Conservation (phyloP, 2,113 vertebrate genomes). For the Oryzias melastigma region DNA sequence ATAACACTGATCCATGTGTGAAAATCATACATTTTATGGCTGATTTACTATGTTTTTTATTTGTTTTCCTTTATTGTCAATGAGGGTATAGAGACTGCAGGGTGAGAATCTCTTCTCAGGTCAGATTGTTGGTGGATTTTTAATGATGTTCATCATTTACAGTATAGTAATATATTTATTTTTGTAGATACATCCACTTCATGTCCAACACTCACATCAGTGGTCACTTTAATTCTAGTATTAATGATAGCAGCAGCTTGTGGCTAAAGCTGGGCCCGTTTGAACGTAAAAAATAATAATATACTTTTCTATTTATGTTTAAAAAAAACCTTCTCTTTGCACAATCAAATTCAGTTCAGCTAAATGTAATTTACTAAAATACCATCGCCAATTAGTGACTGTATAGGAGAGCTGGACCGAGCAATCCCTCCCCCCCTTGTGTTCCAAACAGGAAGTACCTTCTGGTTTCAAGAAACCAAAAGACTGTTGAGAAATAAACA, state of each 20-base stretch:
- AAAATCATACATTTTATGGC: too few species aligned
- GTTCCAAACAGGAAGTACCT: too few species aligned
- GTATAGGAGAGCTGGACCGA: too few species aligned
- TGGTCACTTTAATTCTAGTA: too few species aligned
- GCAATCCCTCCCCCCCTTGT: too few species aligned
- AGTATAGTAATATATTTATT: neutral
- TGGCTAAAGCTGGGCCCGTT: neutral
- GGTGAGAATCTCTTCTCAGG: neutral
- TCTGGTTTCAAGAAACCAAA: too few species aligned
- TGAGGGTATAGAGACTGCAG: neutral
- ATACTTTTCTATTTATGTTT: slow-evolving; percentile 22
- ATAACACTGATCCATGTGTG: too few species aligned
- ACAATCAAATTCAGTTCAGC: slow-evolving; percentile 15
- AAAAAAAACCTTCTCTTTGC: slow-evolving; percentile 6
- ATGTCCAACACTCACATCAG: too few species aligned
- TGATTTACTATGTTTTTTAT: neutral
- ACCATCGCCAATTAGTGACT: slow-evolving; percentile 35
- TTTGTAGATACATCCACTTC: neutral
- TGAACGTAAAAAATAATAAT: slow-evolving; percentile 17
- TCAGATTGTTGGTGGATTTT: neutral
- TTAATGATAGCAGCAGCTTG: neutral
- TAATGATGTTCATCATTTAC: neutral
- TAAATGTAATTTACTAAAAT: slow-evolving; percentile 50
- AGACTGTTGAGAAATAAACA: too few species aligned
- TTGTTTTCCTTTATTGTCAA: neutral